Percentiles rank a stretch among this genome's conserved stretches.
Conservation (phyloP, 35 echinoderm and acorn worm genomes). For the Amphiura filiformis region DNA sequence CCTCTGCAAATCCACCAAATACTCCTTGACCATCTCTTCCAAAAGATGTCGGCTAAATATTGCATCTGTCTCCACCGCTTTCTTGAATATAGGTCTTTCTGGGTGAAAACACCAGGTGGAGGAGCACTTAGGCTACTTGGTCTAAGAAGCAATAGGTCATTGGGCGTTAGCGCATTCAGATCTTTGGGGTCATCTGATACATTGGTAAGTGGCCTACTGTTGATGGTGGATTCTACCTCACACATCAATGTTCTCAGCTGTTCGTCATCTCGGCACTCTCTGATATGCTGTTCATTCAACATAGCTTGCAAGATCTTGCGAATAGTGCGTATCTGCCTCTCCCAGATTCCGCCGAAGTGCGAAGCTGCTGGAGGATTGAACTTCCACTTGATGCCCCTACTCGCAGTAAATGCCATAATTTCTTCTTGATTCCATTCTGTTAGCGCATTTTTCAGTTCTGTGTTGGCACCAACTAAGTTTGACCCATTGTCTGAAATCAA, state of each 20-base stretch:
- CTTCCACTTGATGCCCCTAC: constrained; percentile 33
- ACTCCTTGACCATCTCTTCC: constrained; percentile 63
- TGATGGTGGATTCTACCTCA: constrained; percentile 27
- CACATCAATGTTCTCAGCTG: constrained; percentile 57
- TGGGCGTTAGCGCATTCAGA: constrained; percentile 46
- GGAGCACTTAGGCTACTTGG: background rate
- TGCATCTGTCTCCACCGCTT: constrained; percentile 68
- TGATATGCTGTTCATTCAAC: constrained; percentile 26
- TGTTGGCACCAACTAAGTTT: constrained; percentile 42
- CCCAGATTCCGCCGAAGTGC: constrained; percentile 50
- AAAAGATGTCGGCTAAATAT: constrained; percentile 69
- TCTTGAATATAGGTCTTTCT: constrained; percentile 44
- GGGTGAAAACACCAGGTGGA: constrained; percentile 27
- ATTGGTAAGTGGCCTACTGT: constrained; percentile 44
- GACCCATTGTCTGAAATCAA: constrained; percentile 42
- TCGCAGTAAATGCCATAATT: background rate
- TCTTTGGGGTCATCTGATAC: constrained; percentile 65
- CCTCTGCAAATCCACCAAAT: constrained; percentile 42
- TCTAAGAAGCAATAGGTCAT: constrained; percentile 46
- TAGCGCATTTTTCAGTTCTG: constrained; percentile 22
- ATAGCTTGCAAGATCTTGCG: constrained; percentile 32
- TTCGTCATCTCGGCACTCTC: constrained; percentile 37
- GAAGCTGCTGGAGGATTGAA: constrained; percentile 49
- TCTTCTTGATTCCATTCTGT: constrained; percentile 22
- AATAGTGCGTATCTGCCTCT: constrained; percentile 50